These are phyloP conservation scores for Sebastes hubbsi DNA, from an alignment of 2,797 vertebrate genomes.

Conservation along the genomic window DNA sequence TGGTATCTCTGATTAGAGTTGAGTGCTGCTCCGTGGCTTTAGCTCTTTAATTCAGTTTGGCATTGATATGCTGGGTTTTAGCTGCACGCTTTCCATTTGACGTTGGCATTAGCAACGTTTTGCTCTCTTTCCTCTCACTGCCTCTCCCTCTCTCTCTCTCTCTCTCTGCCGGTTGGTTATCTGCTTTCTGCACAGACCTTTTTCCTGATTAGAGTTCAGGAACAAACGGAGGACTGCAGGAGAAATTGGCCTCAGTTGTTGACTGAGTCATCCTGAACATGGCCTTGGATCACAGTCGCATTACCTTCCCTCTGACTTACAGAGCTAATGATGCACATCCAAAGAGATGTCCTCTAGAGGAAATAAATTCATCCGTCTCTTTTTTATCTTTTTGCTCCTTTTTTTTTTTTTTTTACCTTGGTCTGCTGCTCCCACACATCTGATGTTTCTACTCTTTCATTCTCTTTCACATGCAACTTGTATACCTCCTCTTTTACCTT, in stretches of 20 bases:
- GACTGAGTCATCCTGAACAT: conserved; percentile 41
- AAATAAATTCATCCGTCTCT: neutral
- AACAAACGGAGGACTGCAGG: conserved; percentile 16
- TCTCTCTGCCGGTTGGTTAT: conserved; percentile 29
- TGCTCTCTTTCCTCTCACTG: neutral
- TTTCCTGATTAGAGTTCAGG: conserved; percentile 34
- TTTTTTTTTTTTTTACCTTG: neutral
- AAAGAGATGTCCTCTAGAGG: conserved; percentile 22
- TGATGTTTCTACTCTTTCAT: conserved; percentile 13
- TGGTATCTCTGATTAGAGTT: conserved; percentile 51
- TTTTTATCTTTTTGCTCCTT: conserved; percentile 26
- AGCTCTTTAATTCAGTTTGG: conserved; percentile 36
- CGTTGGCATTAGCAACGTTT: conserved; percentile 30
- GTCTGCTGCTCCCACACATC: conserved; percentile 6
- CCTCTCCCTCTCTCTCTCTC: neutral
- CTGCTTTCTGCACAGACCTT: conserved; percentile 29
- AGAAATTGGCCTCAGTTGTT: conserved; percentile 43
- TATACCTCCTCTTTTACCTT: neutral
- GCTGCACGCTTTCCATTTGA: conserved; percentile 20
- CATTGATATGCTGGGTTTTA: conserved; percentile 16
- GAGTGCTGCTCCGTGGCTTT: conserved; percentile 18
- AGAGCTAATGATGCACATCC: conserved; percentile 44
- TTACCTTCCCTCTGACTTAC: conserved; percentile 49
- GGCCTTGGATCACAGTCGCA: conserved; percentile 39
- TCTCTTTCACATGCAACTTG: neutral